A percentile compares a stretch with the other conserved stretches of the same genome.
phyloP scores from a whole-genome alignment of 2,888 invertebrate genomes.

The Calameuta filiformis region DNA sequence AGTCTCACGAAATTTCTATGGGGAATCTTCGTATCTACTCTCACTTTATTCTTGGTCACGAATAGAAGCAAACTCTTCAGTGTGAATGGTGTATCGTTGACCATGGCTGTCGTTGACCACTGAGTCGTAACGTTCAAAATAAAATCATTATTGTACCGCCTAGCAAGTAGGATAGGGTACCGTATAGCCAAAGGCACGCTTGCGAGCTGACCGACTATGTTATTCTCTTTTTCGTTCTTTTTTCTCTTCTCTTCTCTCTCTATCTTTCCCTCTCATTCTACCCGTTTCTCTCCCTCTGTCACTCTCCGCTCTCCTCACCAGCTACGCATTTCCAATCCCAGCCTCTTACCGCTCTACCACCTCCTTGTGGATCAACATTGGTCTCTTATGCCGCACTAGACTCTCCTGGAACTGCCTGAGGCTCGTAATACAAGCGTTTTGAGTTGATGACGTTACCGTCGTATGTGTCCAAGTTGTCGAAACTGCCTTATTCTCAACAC shows the following conservation, averaged over 20 bases:
- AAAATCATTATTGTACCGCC: slow-evolving; percentile 39
- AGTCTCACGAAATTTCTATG: background rate
- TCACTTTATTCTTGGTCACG: background rate
- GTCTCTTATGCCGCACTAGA: background rate
- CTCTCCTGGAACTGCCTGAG: background rate
- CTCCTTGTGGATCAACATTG: background rate
- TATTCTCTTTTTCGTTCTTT: slow-evolving; percentile 1
- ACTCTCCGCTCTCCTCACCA: slow-evolving; percentile 1
- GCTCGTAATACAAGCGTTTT: background rate
- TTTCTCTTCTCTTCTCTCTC: background rate
- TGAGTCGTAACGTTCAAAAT: slow-evolving; percentile 41
- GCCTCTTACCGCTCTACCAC: background rate
- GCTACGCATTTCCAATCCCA: background rate
- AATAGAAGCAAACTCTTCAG: background rate
- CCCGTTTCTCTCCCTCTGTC: background rate
- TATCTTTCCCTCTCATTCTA: background rate
- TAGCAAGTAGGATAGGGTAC: slow-evolving; percentile 48
- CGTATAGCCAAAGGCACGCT: slow-evolving; percentile 40
- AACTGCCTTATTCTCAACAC: background rate
- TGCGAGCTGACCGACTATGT: slow-evolving; percentile 37
- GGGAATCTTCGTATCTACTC: background rate
- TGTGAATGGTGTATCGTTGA: slow-evolving; percentile 4
- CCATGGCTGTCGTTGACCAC: slow-evolving; percentile 20
- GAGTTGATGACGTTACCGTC: background rate
- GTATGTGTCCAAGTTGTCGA: background rate